Conservation (phyloP, 2,888 invertebrate genomes). For the Stenichneumon culpator region DNA sequence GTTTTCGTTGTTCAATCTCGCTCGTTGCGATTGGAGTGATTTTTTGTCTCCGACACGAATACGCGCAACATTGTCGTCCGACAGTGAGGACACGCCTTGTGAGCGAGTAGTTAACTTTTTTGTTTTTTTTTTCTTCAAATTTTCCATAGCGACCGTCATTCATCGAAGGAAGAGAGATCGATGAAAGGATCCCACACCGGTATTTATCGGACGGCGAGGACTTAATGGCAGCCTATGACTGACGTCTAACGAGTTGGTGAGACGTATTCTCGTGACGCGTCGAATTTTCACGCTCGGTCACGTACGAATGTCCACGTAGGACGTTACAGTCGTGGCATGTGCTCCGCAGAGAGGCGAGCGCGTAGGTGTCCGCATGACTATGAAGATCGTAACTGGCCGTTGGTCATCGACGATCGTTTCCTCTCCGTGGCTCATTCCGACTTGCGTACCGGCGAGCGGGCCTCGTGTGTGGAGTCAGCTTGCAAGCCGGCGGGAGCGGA, state of each 20-base stretch:
- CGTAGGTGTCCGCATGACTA: constrained; percentile 4
- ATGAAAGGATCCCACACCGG: constrained; percentile 18
- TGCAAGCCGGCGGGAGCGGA: constrained; percentile 39
- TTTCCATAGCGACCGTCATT: constrained; percentile 9
- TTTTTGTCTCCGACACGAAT: constrained; percentile 32
- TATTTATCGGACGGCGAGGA: constrained; percentile 7
- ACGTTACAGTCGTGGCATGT: constrained; percentile 44
- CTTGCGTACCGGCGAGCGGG: not conserved
- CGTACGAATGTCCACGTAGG: constrained; percentile 16
- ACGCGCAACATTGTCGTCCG: constrained; percentile 25
- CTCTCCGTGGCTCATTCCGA: constrained; percentile 34
- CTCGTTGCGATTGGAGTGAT: constrained; percentile 54
- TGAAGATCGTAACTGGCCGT: constrained; percentile 12
- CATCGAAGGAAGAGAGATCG: constrained; percentile 34
- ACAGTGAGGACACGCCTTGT: constrained; percentile 55
- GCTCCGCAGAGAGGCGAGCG: constrained; percentile 9
- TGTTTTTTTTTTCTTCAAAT: not conserved
- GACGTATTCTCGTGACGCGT: constrained; percentile 36
- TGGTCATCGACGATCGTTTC: constrained; percentile 62
- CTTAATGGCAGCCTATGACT: constrained; percentile 39
- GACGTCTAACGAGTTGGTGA: constrained; percentile 22
- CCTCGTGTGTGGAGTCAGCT: not conserved
- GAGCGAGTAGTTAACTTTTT: constrained; percentile 46
- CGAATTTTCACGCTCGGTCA: constrained; percentile 35
- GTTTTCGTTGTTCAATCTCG: constrained; percentile 58